phyloP scores from a whole-genome alignment of 2,113 vertebrate genomes.

The Tringa solitaria region DNA sequence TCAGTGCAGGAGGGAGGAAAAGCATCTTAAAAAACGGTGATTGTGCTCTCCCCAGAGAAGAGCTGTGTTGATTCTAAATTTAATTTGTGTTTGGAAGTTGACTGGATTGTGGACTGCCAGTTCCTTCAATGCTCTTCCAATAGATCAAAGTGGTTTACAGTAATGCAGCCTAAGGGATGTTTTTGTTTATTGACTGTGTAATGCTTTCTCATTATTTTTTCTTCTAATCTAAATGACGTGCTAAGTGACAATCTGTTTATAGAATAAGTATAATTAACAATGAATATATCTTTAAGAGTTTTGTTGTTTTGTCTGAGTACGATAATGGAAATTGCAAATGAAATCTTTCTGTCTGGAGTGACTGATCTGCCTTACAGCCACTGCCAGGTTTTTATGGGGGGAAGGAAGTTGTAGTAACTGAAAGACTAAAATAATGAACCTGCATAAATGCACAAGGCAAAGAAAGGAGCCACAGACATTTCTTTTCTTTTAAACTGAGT shows the following conservation, averaged over 20 bases:
- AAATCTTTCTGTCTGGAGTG: conserved; percentile 1
- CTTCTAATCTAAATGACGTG: conserved; percentile 7
- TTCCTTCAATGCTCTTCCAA: not conserved
- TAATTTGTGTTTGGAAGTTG: conserved; percentile 15
- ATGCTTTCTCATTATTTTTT: not conserved
- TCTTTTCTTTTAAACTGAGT: not conserved
- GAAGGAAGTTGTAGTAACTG: not conserved
- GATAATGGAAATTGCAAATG: conserved; percentile 20
- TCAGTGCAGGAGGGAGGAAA: not conserved
- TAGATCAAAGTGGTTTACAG: not conserved
- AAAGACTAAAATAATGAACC: not conserved
- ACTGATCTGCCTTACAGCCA: not conserved
- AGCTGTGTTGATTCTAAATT: not conserved
- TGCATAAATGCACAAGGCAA: not conserved
- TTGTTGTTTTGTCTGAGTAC: not conserved
- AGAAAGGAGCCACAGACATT: not conserved
- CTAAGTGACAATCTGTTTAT: conserved; percentile 1
- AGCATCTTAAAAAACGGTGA: not conserved
- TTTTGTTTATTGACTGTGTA: not conserved
- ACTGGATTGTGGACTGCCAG: not conserved
- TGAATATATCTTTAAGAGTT: not conserved
- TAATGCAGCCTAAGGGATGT: not conserved
- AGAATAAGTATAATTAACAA: conserved; percentile 17
- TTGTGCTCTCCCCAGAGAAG: not conserved
- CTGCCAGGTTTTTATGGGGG: not conserved